A percentile compares a stretch with the other conserved stretches of the same genome.
These are phyloP conservation scores for Kryphioiulus occultus DNA, from an alignment of 2,888 invertebrate genomes.

Conservation along the genomic window DNA sequence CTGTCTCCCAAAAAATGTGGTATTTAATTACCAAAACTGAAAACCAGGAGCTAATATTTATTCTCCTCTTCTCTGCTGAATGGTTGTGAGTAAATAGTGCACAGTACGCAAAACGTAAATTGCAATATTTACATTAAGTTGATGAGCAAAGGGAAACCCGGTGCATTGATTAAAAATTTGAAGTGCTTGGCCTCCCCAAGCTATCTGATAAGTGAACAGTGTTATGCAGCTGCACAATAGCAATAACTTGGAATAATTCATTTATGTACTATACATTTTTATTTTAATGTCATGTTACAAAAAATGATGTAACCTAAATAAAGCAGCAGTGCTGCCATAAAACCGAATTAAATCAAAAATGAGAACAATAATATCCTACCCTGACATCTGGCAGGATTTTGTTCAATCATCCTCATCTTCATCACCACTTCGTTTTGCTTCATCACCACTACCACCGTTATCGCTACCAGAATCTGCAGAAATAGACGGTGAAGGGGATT, in stretches of 20 bases:
- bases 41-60: too few species aligned
- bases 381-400: background rate
- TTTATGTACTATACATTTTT: background rate
- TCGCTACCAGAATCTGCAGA: conserved; percentile 44
- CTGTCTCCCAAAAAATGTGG: too few species aligned
- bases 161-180: too few species aligned
- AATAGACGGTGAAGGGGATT: conserved; percentile 6
- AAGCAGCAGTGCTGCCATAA: background rate
- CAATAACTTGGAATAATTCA: background rate
- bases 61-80: too few species aligned
- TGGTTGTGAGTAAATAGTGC: too few species aligned
- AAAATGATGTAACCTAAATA: background rate
- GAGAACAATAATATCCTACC: background rate
- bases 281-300: background rate
- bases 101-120: too few species aligned
- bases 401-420: conserved; percentile 41
- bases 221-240: background rate
- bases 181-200: too few species aligned
- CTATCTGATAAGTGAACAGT: too few species aligned
- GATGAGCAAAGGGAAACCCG: too few species aligned
- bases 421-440: conserved; percentile 5
- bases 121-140: too few species aligned
- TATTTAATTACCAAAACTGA: too few species aligned
- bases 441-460: conserved; percentile 37
- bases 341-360: background rate